Base-by-base conservation (phyloP, 2,888 invertebrate species). In the Lingula anatina region DNA sequence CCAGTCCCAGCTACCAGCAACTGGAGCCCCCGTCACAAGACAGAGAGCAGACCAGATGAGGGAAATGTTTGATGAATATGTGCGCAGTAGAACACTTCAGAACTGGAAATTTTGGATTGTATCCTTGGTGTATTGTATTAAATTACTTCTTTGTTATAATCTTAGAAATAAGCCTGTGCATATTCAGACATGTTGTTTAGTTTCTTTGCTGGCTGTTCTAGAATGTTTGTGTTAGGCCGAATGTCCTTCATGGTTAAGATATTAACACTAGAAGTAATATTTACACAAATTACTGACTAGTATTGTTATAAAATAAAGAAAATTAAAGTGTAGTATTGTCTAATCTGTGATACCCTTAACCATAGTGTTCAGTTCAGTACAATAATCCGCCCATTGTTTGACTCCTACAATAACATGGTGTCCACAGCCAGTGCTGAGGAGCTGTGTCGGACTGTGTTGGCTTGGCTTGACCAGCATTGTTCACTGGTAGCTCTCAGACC, bases 21-120 rank as follows among this genome's bases (percentile, higher is more conserved):
- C 93, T 56, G 95, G 95, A 53, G 94, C 91, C 53, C 94, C 94
- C 2, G 88, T 95, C 55, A 89, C 91, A 20, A 84, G 92, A 60
- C 90, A 91, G 69, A 84, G 90, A 64, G 89, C 88, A 35, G 90
- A 88, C 68, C 89, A 90, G 71, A 88, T 95, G 83, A 88, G 88
- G 64, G 92, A 93, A 79, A 68, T 94, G 85, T 95, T 92, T 78
- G 89, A 91, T 62, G 86, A 90, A 28, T 94, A 94, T 80, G 90
- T 96, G 41, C 84, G 87, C 60, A 84, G 82, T 64, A 82, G 92
- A 53, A 94, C 94, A 20, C 82, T 87, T 74, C 87, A 87, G 70
- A 92, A 93, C 79, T 96, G 95, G 95, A 95, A 93, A 81, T 96
- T 94, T 81, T 96, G 94, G 93, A 91, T 96, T 81, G 94, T 94